Base-by-base conservation (phyloP, 2,888 invertebrate genomes). In the Biston stratarius region DNA sequence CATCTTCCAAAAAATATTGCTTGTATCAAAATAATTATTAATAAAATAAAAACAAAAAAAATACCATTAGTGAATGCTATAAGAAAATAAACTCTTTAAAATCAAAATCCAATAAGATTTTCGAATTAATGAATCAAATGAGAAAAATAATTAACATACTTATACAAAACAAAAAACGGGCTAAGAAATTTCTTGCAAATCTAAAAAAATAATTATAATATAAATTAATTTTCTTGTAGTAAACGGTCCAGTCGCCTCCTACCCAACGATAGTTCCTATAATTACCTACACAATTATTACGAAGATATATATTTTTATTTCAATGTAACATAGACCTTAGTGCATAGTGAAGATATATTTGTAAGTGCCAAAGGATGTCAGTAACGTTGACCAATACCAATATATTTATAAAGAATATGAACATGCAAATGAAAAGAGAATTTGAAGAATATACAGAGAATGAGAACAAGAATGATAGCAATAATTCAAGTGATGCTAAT, bases 221-320 rank as follows among this genome's bases (percentile, higher is more conserved):
- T 33, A 40, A 49, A 44, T 5, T 15, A 38, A 42, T 34, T 40
- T 58, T 55, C 45, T 67, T 62, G n/a, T 45, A 72, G 72, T 55
- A 52, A 24, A 66, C 61, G 86, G 83, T 89, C 85, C 92, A 93
- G 92, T 87, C 91, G 87, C 89, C 91, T 90, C 91, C 90, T 87
- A 91, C 86, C 93, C 93, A 94, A 94, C 94, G 94, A 94, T 93
- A 94, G 94, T 94, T 94, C 94, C 94, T 94, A 94, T 83, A 84
- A 92, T 87, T 94, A 94, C 94, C 94, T 94, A 94, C 83, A 83
- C 88, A 91, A 90, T 86, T 86, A 90, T 85, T 86, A 90, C 83
- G 84, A 87, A 92, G 86, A 91, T 89, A 89, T 87, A 88, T 92
- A 92, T 92, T 91, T 90, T 92, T 88, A 85, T 88, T 91, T 90